Percentiles rank a stretch among this genome's conserved stretches.
Evolutionary conservation across 2,888 invertebrate genomes (phyloP).

Genomic region (Cybosia mesomella): DNA sequence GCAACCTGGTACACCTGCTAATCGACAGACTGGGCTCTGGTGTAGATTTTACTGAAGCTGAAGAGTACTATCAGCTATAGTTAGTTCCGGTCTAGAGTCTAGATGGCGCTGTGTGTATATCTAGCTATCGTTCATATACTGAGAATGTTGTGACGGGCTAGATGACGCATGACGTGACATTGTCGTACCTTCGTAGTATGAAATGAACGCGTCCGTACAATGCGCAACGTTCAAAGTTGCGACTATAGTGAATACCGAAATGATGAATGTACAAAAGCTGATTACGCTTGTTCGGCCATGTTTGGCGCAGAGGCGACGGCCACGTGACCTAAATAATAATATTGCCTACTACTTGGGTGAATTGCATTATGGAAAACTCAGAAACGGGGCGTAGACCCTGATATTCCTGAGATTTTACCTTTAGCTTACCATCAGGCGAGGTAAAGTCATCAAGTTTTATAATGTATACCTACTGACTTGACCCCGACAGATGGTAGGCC

Average conservation of each 20-base stretch:
- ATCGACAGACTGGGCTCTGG: too few relatives aligned
- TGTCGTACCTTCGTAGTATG: background rate
- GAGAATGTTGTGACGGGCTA: background rate
- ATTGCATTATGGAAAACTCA: background rate
- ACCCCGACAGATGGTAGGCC: too few relatives aligned
- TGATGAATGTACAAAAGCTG: background rate
- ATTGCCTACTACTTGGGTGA: background rate
- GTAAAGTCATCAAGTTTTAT: too few relatives aligned
- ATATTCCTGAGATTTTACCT: too few relatives aligned
- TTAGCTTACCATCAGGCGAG: too few relatives aligned
- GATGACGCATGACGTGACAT: background rate
- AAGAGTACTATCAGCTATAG: background rate
- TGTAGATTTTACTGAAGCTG: too few relatives aligned
- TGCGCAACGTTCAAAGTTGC: too few relatives aligned
- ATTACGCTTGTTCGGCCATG: conserved; percentile 4
- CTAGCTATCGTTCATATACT: background rate
- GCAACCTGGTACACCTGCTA: too few relatives aligned
- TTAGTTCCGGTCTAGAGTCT: background rate
- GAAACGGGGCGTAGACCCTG: background rate
- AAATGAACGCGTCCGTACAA: background rate
- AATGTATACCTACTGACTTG: background rate
- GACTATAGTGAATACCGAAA: background rate
- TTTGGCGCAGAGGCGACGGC: conserved; percentile 3
- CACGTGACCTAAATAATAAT: conserved; percentile 2
- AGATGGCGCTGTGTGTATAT: background rate